These are phyloP conservation scores for Nephrotoma guestfalica DNA, from an alignment of 2,888 invertebrate genomes.

Conservation along the genomic window DNA sequence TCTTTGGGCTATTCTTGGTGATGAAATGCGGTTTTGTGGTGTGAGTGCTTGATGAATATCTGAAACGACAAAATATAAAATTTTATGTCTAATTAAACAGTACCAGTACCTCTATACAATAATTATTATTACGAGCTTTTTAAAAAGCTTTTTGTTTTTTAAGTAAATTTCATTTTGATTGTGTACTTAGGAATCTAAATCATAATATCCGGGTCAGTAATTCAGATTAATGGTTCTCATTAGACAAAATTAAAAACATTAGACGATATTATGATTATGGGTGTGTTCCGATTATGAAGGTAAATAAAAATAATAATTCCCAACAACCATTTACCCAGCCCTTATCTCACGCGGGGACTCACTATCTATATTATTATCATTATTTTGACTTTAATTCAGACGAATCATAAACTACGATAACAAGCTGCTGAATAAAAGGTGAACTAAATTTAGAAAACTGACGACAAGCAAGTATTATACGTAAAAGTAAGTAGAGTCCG, in stretches of 20 bases:
- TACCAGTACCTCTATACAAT: too few relatives aligned
- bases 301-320: neutral
- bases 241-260: neutral
- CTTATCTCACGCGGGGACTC: too few relatives aligned
- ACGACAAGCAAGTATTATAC: too few relatives aligned
- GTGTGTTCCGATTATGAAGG: neutral
- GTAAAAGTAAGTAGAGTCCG: too few relatives aligned
- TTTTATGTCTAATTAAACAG: neutral
- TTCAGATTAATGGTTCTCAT: neutral
- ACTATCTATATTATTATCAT: too few relatives aligned
- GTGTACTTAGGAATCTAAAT: neutral
- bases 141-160: neutral
- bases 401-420: too few relatives aligned
- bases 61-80: neutral
- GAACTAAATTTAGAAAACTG: too few relatives aligned
- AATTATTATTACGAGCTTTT: neutral
- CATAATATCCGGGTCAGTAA: neutral
- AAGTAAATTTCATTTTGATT: neutral
- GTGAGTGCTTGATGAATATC: neutral
- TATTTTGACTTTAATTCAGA: too few relatives aligned
- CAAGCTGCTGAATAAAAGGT: too few relatives aligned
- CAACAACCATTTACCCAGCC: too few relatives aligned
- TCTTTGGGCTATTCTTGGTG: neutral
- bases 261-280: neutral
- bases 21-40: neutral